phyloP scores from a whole-genome alignment of 2,113 vertebrate genomes.

The Mixornis gularis region DNA sequence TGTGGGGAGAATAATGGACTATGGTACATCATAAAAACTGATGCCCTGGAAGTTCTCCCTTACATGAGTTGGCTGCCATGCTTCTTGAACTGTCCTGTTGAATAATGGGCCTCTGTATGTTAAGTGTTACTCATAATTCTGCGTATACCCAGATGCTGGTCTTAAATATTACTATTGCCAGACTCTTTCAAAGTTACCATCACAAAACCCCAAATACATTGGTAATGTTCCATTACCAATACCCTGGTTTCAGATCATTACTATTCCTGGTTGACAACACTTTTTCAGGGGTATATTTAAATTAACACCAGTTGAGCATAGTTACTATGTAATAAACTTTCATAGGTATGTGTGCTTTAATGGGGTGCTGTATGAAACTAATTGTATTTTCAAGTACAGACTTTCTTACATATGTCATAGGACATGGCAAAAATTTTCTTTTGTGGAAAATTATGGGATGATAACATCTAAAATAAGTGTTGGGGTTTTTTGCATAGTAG shows the following conservation, averaged over 20 bases:
- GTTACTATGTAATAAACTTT: conserved; percentile 9
- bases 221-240: neutral
- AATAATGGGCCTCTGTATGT: neutral
- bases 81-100: neutral
- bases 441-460: conserved; percentile 35
- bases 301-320: conserved; percentile 1
- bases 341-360: conserved; percentile 36
- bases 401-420: conserved; percentile 42
- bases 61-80: neutral
- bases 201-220: neutral
- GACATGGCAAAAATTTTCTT: conserved; percentile 47
- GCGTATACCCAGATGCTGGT: neutral
- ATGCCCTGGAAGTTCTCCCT: neutral
- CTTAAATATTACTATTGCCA: neutral
- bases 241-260: conserved; percentile 20
- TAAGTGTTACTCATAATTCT: neutral
- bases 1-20: neutral
- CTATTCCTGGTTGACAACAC: neutral
- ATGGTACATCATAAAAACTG: neutral
- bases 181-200: neutral
- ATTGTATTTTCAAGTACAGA: conserved; percentile 40
- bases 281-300: neutral
- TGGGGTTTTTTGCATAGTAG: neutral
- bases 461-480: neutral
- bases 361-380: neutral